phyloP scores from a whole-genome alignment of 2,113 vertebrate genomes.

The Dipodomys spectabilis region DNA sequence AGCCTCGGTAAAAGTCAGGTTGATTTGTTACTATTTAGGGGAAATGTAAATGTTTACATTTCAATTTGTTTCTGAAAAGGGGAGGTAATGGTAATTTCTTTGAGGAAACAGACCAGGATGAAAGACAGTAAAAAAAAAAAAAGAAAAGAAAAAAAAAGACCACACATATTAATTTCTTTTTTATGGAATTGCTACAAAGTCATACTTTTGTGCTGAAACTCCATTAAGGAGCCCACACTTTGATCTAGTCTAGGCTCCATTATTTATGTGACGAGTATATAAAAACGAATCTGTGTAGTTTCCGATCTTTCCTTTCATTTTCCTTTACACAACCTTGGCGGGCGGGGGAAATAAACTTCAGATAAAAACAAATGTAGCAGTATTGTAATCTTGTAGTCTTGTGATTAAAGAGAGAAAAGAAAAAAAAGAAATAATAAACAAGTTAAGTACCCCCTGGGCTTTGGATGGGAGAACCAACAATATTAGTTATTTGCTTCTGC shows the following conservation, averaged over 20 bases:
- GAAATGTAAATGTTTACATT: conserved; percentile 73
- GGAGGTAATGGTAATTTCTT: not conserved
- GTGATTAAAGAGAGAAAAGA: conserved; percentile 53
- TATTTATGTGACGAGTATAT: conserved; percentile 1
- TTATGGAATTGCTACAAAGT: conserved; percentile 58
- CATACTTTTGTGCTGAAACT: not conserved
- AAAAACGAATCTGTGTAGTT: conserved; percentile 33
- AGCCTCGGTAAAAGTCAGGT: conserved; percentile 68
- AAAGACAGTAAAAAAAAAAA: conserved; percentile 19
- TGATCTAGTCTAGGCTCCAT: not conserved
- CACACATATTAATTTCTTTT: conserved; percentile 13
- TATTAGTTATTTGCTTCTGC: conserved; percentile 64
- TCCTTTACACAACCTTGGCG: not conserved
- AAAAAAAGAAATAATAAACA: not conserved
- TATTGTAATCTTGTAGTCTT: conserved; percentile 41
- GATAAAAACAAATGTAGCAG: conserved; percentile 62
- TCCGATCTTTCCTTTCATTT: conserved; percentile 16
- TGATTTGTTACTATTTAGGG: conserved; percentile 64
- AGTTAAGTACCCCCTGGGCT: conserved; percentile 15
- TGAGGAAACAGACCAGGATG: conserved; percentile 3
- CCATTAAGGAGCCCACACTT: conserved; percentile 14
- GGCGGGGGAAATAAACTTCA: not conserved
- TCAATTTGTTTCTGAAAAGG: conserved; percentile 67
- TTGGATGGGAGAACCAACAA: conserved; percentile 32
- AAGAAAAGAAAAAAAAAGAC: too few species aligned